phyloP scores from a whole-genome alignment of 2,797 vertebrate species.

The Bovichtus variegatus region DNA sequence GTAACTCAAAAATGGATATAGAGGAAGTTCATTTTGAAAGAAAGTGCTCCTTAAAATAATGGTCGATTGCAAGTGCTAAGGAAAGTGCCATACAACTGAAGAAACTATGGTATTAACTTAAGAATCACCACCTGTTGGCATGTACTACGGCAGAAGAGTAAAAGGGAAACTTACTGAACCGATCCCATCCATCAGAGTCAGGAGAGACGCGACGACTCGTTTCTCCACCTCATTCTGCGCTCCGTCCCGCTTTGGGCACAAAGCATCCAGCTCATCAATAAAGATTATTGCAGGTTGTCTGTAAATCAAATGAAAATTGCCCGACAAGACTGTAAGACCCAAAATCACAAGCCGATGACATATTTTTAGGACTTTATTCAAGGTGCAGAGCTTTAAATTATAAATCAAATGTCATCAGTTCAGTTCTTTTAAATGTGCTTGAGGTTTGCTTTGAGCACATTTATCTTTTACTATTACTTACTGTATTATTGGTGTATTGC shows the following conservation, averaged over 20 bases:
- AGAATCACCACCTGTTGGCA: neutral
- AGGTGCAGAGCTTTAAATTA: neutral
- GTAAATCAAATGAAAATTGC: neutral
- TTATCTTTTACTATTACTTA: neutral
- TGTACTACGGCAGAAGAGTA: neutral
- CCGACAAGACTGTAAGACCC: neutral
- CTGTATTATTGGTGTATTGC: no score
- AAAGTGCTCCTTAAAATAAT: neutral
- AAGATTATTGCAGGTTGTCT: constrained; percentile 95
- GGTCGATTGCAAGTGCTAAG: neutral
- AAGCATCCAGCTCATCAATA: constrained; percentile 96
- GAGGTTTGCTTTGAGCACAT: neutral
- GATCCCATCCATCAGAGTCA: constrained; percentile 97
- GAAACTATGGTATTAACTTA: neutral
- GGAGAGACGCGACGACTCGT: constrained; percentile 93
- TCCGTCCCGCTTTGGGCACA: constrained; percentile 94
- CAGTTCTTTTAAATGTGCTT: neutral
- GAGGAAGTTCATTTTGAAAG: neutral
- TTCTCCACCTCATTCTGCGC: constrained; percentile 98
- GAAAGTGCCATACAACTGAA: neutral
- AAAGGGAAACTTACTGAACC: constrained; percentile 89
- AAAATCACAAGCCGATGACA: neutral
- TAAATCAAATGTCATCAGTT: neutral
- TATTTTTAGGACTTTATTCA: neutral
- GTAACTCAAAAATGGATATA: neutral